phyloP scores from a whole-genome alignment of 2,888 invertebrate species.

The Philopedon plagiatum region DNA sequence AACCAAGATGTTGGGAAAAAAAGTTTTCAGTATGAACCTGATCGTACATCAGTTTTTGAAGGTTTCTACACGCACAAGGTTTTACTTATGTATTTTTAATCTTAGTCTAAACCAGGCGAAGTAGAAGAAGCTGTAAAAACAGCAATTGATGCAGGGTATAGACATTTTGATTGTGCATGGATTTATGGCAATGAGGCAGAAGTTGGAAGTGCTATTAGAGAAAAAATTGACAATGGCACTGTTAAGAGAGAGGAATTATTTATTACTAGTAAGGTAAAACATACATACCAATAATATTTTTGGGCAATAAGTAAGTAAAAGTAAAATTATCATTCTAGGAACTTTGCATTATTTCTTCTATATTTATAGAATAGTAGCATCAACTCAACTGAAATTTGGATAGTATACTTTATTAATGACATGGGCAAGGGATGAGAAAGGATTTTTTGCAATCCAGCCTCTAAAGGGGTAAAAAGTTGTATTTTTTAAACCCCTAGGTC shows the following conservation, averaged over 20 bases:
- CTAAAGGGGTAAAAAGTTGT: too few species aligned
- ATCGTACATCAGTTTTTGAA: neutral
- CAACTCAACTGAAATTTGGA: too few species aligned
- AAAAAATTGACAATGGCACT: slow-evolving; percentile 75
- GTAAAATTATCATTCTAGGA: too few species aligned
- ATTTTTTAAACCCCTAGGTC: too few species aligned
- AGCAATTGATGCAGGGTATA: slow-evolving; percentile 76
- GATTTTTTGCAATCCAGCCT: too few species aligned
- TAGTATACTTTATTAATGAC: too few species aligned
- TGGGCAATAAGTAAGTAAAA: too few species aligned
- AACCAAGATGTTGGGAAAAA: too few species aligned
- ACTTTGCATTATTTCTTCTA: too few species aligned
- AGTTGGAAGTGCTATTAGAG: slow-evolving; percentile 71
- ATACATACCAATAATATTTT: too few species aligned
- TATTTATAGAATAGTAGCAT: too few species aligned
- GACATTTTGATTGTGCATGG: slow-evolving; percentile 77
- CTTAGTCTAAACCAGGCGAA: slow-evolving; percentile 63
- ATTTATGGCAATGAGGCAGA: slow-evolving; percentile 74
- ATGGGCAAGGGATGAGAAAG: too few species aligned
- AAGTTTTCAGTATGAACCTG: neutral
- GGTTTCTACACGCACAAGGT: neutral
- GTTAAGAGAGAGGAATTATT: slow-evolving; percentile 79
- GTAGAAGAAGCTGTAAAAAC: slow-evolving; percentile 68
- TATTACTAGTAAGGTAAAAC: slow-evolving; percentile 75
- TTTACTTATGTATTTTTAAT: slow-evolving; percentile 33